Conservation (phyloP, 2,113 vertebrate species). For the Azemiops feae region DNA sequence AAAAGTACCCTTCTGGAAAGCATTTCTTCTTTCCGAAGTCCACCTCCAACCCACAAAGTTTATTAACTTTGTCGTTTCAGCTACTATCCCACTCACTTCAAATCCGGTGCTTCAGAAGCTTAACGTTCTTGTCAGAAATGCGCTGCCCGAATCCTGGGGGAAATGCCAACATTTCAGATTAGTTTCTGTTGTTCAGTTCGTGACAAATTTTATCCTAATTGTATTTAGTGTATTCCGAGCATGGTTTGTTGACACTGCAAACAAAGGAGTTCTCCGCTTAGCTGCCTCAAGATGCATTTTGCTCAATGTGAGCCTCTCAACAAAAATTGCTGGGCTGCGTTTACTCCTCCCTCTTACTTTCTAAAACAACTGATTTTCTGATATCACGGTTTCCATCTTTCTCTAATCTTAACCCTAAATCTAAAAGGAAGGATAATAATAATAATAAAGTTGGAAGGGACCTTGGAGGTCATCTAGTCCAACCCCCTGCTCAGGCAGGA, state of each 20-base stretch:
- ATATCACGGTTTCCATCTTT: background rate
- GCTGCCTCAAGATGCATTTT: too few species aligned
- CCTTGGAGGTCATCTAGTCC: too few species aligned
- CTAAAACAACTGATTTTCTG: background rate
- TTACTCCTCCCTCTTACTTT: background rate
- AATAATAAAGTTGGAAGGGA: too few species aligned
- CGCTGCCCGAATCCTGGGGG: background rate
- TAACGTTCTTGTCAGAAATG: background rate
- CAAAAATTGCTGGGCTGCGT: background rate
- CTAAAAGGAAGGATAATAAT: too few species aligned
- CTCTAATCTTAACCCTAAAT: background rate
- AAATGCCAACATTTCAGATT: background rate
- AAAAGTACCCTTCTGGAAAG: background rate
- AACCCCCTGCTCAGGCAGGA: too few species aligned
- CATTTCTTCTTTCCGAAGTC: background rate
- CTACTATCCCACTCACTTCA: background rate
- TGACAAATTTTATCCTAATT: background rate
- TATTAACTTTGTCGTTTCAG: background rate
- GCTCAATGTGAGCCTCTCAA: background rate
- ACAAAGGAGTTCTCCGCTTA: background rate
- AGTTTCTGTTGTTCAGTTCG: background rate
- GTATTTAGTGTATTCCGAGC: background rate
- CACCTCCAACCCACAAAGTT: background rate
- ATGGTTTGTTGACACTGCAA: background rate
- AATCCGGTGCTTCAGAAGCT: background rate